Evolutionary conservation across 1,140 invertebrate genomes (phyloP), one percentile per base, ranked within the genome.

Genomic region (Achatina immaculata): DNA sequence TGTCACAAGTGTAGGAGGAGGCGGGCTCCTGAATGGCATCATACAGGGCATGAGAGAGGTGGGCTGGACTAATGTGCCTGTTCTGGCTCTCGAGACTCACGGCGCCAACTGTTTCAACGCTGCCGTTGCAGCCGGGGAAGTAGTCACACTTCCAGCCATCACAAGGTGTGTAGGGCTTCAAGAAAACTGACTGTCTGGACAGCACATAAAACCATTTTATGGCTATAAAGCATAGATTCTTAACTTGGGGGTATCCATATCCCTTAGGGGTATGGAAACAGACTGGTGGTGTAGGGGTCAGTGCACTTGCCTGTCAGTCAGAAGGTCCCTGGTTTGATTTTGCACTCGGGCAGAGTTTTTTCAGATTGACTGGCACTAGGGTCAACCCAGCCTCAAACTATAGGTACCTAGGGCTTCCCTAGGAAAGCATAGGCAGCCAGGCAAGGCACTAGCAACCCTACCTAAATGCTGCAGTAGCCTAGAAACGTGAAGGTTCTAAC

Each of bases 1-100:
- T 0, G 82, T 92, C 11, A 82, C 87, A 1, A 91, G 91, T 72
- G 92, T 93, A 66, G 93, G 93, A 24, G 93, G 93, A 7, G 93
- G 92, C 6, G 93, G 93, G 0, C 85, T 93, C 19, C 72, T 92
- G 24, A 86, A 85, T 81, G 89, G 89, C 36, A 80, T 91, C 28
- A 65, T 88, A 36, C 78, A 88, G 65, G 89, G 89, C 3, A 87
- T 90, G 88, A 76, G 82, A 72, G 83, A 89, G 84, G 90, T 87
- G 83, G 91, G 92, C 14, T 90, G 86, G 89, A 72, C 87, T 86
- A 82, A 89, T 82, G 88, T 93, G 43, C 76, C 76, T 45, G 40
- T 78, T 38, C 21, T 78, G 3, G 62, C 76, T 34, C 19, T 78
- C 19, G 76, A 78, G 38, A 78, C 76, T 21, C 3, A 78, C 4